These are phyloP conservation scores for Turritopsis rubra DNA, from an alignment of 30 jellyfish, hydroid and myxozoan genomes.

Conservation along the genomic window DNA sequence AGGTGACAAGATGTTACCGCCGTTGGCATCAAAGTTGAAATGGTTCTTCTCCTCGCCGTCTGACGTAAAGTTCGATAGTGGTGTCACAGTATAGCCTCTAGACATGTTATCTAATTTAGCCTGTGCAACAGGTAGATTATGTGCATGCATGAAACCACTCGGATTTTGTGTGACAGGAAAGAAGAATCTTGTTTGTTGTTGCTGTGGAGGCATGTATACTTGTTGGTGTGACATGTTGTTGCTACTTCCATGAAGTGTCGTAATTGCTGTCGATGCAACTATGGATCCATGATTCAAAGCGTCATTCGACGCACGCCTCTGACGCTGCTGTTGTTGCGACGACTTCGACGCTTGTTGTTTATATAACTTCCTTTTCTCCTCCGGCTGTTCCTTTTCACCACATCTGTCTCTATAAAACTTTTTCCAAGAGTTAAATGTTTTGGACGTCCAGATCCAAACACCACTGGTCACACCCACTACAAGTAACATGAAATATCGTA, in stretches of 20 bases:
- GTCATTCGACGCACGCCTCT: conserved; percentile 7
- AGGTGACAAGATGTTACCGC: not conserved
- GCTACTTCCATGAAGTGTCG: conserved; percentile 11
- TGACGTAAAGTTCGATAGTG: conserved; percentile 8
- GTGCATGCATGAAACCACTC: conserved; percentile 25
- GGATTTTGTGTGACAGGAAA: conserved; percentile 3
- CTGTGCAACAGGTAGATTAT: conserved; percentile 18
- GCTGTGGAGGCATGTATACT: conserved; percentile 4
- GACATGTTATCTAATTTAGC: conserved; percentile 10
- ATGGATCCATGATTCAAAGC: not conserved
- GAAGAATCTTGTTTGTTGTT: conserved; percentile 4
- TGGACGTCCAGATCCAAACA: conserved; percentile 93
- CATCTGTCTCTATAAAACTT: conserved; percentile 30
- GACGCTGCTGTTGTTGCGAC: not conserved
- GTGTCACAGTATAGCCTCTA: conserved; percentile 19
- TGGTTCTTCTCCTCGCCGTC: not conserved
- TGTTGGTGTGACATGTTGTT: conserved; percentile 6
- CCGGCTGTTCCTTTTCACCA: not conserved
- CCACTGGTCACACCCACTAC: conserved; percentile 95
- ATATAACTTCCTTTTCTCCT: not conserved
- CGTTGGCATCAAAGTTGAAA: not conserved
- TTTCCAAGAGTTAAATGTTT: conserved; percentile 74
- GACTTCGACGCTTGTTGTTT: not conserved
- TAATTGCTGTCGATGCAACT: conserved; percentile 1
- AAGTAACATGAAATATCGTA: conserved; percentile 79